Evolutionary conservation across 1,140 invertebrate genomes (phyloP).

Genomic region (Drosophila saltans): DNA sequence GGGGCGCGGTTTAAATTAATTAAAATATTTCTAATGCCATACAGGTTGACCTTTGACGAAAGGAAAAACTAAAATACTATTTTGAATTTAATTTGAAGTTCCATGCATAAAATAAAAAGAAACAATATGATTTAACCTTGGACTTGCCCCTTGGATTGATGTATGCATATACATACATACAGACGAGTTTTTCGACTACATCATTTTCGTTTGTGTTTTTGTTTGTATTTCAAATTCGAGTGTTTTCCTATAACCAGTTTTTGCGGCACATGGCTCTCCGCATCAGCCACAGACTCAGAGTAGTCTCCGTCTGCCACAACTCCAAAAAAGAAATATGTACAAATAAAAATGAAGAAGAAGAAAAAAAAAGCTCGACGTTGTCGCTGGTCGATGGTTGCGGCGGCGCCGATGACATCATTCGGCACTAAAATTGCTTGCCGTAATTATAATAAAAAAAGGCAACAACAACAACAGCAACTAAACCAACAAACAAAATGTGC

Average conservation of each 20-base stretch:
- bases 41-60: constrained; percentile 57
- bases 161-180: background rate
- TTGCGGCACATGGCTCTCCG: constrained; percentile 16
- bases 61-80: constrained; percentile 25
- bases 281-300: constrained; percentile 9
- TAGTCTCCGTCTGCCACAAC: constrained; percentile 47
- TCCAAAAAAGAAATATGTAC: constrained; percentile 36
- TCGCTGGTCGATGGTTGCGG: constrained; percentile 33
- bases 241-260: constrained; percentile 65
- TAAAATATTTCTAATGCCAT: constrained; percentile 61
- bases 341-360: background rate
- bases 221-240: constrained; percentile 58
- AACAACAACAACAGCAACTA: constrained; percentile 8
- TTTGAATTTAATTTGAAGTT: constrained; percentile 1
- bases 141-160: constrained; percentile 55
- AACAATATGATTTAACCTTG: constrained; percentile 58
- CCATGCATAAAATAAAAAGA: background rate
- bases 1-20: constrained; percentile 70
- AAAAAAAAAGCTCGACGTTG: constrained; percentile 23
- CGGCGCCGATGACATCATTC: constrained; percentile 64
- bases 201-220: constrained; percentile 41
- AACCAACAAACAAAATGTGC: constrained; percentile 37
- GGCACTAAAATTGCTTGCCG: constrained; percentile 66
- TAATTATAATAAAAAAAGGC: constrained; percentile 70
- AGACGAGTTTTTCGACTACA: constrained; percentile 30